A percentile compares a stretch with the other conserved stretches of the same genome.
Conservation (phyloP, 2,113 vertebrate species). For the Erythrocercus mccallii region DNA sequence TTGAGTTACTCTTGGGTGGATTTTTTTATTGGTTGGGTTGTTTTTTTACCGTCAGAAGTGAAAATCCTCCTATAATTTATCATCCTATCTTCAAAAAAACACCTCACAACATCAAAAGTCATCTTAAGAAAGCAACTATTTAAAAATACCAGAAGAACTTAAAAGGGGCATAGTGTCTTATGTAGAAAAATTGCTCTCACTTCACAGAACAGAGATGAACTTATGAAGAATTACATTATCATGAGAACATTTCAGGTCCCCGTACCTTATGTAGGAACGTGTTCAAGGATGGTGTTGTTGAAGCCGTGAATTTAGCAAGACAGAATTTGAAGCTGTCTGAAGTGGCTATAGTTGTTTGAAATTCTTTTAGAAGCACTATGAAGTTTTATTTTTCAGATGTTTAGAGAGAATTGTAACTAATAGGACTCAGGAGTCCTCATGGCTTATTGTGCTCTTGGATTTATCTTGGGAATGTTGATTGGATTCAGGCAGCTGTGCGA, state of each 20-base stretch:
- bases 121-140: not conserved
- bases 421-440: not conserved
- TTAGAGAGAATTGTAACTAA: not conserved
- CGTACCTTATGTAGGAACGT: not conserved
- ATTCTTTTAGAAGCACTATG: not conserved
- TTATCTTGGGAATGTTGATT: not conserved
- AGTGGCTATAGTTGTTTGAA: not conserved
- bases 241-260: not conserved
- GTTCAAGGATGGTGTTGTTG: not conserved
- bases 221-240: not conserved
- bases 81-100: not conserved
- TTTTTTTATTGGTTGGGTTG: accelerated
- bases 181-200: not conserved
- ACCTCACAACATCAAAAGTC: not conserved
- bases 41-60: not conserved
- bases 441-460: not conserved
- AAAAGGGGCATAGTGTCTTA: not conserved
- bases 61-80: not conserved
- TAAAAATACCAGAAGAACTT: not conserved
- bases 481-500: not conserved
- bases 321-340: not conserved
- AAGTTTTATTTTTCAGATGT: not conserved
- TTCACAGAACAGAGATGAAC: not conserved
- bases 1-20: not conserved
- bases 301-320: not conserved